Evolutionary conservation across 2,888 invertebrate species (phyloP).

Genomic region (Ormia ochracea): DNA sequence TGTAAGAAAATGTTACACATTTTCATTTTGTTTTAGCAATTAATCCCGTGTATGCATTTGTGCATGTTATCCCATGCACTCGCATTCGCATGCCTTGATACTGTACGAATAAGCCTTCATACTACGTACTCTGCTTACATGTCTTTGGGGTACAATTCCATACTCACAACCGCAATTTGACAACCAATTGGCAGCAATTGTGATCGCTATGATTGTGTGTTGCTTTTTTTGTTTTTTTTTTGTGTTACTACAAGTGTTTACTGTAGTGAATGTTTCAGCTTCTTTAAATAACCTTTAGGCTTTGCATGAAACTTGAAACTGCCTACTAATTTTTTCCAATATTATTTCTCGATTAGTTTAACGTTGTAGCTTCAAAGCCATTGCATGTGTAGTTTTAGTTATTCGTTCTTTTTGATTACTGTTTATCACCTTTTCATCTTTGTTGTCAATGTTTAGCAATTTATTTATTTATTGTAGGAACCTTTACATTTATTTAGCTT

Average conservation of each 20-base stretch:
- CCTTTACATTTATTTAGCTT: background rate
- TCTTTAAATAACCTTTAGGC: constrained; percentile 38
- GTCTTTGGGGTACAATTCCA: constrained; percentile 18
- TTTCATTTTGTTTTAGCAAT: no score
- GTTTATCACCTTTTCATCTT: constrained; percentile 10
- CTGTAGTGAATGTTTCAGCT: constrained; percentile 1
- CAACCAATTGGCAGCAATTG: constrained; percentile 52
- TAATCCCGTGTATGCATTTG: no score
- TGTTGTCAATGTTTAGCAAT: background rate
- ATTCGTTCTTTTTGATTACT: background rate
- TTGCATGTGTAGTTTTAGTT: background rate
- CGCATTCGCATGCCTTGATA: background rate
- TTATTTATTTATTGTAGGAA: background rate
- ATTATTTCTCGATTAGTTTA: background rate
- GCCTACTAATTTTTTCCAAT: background rate
- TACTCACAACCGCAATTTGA: constrained; percentile 51
- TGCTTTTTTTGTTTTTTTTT: background rate
- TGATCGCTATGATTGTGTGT: constrained; percentile 18
- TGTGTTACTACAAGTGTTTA: constrained; percentile 10
- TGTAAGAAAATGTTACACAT: background rate
- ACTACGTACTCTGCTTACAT: background rate
- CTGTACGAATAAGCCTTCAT: background rate
- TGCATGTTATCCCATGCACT: background rate
- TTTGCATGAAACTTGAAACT: constrained; percentile 5
- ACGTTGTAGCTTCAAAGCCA: background rate